phyloP scores from a whole-genome alignment of 2,113 vertebrate genomes.

The Lycaon pictus region DNA sequence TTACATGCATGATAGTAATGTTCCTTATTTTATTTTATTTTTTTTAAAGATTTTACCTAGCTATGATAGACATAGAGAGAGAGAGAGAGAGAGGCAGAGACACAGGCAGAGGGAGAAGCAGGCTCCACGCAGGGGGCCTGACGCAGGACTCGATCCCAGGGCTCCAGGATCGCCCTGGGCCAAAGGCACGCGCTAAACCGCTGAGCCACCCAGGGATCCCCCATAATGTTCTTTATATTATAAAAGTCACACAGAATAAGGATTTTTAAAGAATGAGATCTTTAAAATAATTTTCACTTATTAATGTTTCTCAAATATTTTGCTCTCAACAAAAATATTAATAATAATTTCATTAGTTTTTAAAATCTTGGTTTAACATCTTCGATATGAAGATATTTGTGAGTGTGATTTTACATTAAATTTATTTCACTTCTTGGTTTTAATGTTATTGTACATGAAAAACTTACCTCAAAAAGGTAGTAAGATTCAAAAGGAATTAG shows the following conservation, averaged over 20 bases:
- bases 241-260: background rate
- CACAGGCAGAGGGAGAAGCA: too few relatives aligned
- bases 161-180: too few relatives aligned
- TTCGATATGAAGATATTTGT: background rate
- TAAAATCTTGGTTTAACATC: background rate
- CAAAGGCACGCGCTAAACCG: too few relatives aligned
- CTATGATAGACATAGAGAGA: too few relatives aligned
- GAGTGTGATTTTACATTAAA: background rate
- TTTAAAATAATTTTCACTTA: conserved; percentile 32
- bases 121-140: too few relatives aligned
- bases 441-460: background rate
- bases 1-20: background rate
- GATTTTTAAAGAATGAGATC: background rate
- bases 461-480: background rate
- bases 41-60: too few relatives aligned
- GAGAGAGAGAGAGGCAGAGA: too few relatives aligned
- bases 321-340: background rate
- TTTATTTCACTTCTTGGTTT: background rate
- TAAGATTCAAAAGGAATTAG: conserved; percentile 33
- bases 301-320: conserved; percentile 7
- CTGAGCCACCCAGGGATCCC: too few relatives aligned
- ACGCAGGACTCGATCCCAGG: too few relatives aligned
- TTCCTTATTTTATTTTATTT: background rate
- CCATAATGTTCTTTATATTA: background rate
- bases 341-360: background rate